Percentiles rank a stretch among this genome's conserved stretches.
Evolutionary conservation across 1,140 invertebrate genomes (phyloP).

Genomic region (Formica exsecta): DNA sequence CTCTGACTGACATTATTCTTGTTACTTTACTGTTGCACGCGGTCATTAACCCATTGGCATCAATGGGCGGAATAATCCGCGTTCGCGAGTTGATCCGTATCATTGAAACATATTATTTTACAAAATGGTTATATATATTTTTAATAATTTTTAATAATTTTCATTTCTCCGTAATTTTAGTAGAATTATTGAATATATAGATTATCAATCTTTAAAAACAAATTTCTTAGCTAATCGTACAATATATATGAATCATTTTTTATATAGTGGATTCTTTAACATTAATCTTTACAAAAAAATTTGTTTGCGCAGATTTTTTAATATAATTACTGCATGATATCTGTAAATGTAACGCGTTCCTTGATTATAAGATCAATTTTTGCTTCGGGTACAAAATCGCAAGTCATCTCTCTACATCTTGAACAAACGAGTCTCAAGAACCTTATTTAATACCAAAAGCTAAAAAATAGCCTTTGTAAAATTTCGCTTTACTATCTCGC

Average conservation of each 20-base stretch:
- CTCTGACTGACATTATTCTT: slow-evolving; percentile 28
- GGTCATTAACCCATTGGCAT: slow-evolving; percentile 49
- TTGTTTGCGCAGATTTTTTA: background rate
- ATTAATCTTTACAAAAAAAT: background rate
- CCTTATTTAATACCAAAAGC: too few species aligned
- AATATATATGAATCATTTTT: background rate
- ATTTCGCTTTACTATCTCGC: too few species aligned
- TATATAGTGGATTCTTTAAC: background rate
- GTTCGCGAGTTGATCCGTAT: slow-evolving; percentile 15
- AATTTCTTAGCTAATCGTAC: background rate
- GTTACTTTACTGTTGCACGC: slow-evolving; percentile 42
- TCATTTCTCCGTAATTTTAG: slow-evolving; percentile 1
- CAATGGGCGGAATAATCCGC: slow-evolving; percentile 55
- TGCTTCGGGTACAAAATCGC: too few species aligned
- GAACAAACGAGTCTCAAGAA: too few species aligned
- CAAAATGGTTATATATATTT: background rate
- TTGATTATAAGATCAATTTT: too few species aligned
- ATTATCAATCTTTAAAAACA: slow-evolving; percentile 4
- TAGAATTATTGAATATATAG: background rate
- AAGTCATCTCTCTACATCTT: too few species aligned
- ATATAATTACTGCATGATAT: background rate
- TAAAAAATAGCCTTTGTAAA: too few species aligned
- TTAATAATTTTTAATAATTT: background rate
- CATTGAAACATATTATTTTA: slow-evolving; percentile 21
- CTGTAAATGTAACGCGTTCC: background rate